These are phyloP conservation scores for Volucella inflata DNA, from an alignment of 2,888 invertebrate genomes.

Conservation along the genomic window DNA sequence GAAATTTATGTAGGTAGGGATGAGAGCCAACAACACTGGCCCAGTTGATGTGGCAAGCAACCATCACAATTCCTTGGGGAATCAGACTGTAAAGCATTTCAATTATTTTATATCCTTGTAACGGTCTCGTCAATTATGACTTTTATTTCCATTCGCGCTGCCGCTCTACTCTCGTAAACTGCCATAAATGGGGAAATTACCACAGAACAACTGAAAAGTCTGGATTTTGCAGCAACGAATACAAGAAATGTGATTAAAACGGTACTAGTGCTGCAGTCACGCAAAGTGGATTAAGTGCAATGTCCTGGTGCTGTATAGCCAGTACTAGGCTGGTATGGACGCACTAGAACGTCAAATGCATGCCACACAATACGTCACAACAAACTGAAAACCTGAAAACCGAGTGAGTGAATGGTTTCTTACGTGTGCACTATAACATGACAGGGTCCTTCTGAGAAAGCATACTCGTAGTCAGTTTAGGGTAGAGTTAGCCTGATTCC, in stretches of 20 bases:
- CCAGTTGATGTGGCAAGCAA: slow-evolving; percentile 9
- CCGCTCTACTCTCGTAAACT: slow-evolving; percentile 44
- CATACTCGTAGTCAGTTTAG: no score
- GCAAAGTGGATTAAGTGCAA: slow-evolving; percentile 72
- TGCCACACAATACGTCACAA: slow-evolving; percentile 51
- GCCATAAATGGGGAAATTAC: slow-evolving; percentile 68
- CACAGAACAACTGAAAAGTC: slow-evolving; percentile 52
- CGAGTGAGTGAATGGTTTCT: slow-evolving; percentile 60
- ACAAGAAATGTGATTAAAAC: slow-evolving; percentile 63
- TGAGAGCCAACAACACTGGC: neutral
- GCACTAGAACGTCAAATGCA: slow-evolving; percentile 18
- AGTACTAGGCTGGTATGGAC: neutral
- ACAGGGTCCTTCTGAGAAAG: slow-evolving; percentile 36
- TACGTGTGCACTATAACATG: slow-evolving; percentile 32
- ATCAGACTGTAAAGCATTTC: slow-evolving; percentile 75
- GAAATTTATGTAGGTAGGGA: neutral
- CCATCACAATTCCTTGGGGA: slow-evolving; percentile 66
- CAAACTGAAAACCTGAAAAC: neutral
- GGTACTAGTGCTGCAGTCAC: slow-evolving; percentile 60
- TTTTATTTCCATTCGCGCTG: slow-evolving; percentile 67
- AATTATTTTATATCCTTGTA: slow-evolving; percentile 76
- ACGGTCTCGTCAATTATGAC: slow-evolving; percentile 75
- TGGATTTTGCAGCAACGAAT: slow-evolving; percentile 45
- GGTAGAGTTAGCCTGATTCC: no score
- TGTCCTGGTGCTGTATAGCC: slow-evolving; percentile 61